Base-by-base conservation (phyloP, 1,140 invertebrate genomes). In the Aphelinus certus region DNA sequence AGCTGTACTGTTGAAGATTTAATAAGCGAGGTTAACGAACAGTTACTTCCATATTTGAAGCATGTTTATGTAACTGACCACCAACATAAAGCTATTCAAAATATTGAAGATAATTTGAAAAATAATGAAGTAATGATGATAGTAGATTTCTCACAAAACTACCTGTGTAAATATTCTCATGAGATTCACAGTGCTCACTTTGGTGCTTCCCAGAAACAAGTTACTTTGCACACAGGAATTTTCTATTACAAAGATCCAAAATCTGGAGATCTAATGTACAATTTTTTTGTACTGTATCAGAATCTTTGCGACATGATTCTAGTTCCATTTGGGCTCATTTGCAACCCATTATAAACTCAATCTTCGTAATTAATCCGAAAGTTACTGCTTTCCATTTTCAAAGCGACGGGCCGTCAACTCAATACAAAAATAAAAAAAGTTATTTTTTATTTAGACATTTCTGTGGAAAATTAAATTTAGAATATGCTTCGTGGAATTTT, bases 101-200 rank as follows among this genome's bases (percentile, higher is more conserved):
- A 80, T 47, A 58, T 82, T n/a, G 82, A 83, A 79, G 73, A 81
- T 42, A 84, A 81, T 71, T 77, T 84, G 69, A 77, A 62, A 56
- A 75, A 76, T 72, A 75, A 81, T 55, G 78, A 84, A 73, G 63
- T 79, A 42, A 71, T 84, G 57, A 78, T 85, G 6, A 80, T 84
- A 63, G 79, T 84, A 60, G 84, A 85, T 76, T 87, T 87, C 70
- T 80, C 80, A 9, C 79, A 86, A 73, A 86, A 86, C 73, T 85
- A 82, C 69, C 73, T 63, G 7, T 82, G 77, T 55, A 85, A 86
- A 78, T 83, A 82, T 72, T 65, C 75, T 47, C 74, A 75, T 47
- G 82, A 86, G 80, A 82, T 86, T 47, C 83, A 86, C 70, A 75
- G 79, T 45, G 73, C 76, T 26, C 81, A 83, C 75, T 86, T 85